These are phyloP conservation scores for Chorisops tibialis DNA, from an alignment of 2,888 invertebrate species.

Conservation along the genomic window DNA sequence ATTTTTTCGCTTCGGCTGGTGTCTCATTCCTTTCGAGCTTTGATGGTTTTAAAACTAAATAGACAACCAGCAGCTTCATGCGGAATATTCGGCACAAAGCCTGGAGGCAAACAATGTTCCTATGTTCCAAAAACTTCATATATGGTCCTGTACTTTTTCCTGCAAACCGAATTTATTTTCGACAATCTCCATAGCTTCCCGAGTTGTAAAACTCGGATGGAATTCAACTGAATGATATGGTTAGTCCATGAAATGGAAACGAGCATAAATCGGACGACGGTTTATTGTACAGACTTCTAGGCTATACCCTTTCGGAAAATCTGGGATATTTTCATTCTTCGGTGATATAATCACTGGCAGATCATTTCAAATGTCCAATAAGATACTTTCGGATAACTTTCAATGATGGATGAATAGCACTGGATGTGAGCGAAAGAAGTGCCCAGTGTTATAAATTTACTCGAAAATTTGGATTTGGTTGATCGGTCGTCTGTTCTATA, in stretches of 20 bases:
- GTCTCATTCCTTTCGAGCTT: constrained; percentile 81
- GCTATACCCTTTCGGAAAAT: constrained; percentile 78
- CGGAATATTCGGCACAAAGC: constrained; percentile 73
- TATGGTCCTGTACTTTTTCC: constrained; percentile 62
- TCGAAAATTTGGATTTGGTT: constrained; percentile 82
- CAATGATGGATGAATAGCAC: constrained; percentile 81
- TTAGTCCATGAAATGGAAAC: constrained; percentile 90
- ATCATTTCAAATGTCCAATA: constrained; percentile 83
- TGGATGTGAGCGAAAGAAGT: constrained; percentile 73
- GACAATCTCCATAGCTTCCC: constrained; percentile 82
- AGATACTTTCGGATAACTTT: constrained; percentile 82
- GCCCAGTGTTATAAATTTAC: constrained; percentile 92
- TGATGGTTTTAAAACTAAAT: too few relatives aligned
- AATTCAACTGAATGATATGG: constrained; percentile 94
- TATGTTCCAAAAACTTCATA: constrained; percentile 87
- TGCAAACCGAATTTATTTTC: constrained; percentile 79
- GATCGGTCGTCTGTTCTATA: constrained; percentile 90
- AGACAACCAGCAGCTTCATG: constrained; percentile 83
- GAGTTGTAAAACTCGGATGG: constrained; percentile 88
- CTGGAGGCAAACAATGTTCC: constrained; percentile 81
- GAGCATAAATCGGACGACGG: constrained; percentile 83
- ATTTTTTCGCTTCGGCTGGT: constrained; percentile 82
- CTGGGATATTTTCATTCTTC: constrained; percentile 94
- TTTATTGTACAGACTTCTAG: constrained; percentile 78
- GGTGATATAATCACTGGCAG: constrained; percentile 81